Evolutionary conservation across 2,113 vertebrate species (phyloP), one percentile per base, ranked within the genome.

Genomic region (Serinus canaria): DNA sequence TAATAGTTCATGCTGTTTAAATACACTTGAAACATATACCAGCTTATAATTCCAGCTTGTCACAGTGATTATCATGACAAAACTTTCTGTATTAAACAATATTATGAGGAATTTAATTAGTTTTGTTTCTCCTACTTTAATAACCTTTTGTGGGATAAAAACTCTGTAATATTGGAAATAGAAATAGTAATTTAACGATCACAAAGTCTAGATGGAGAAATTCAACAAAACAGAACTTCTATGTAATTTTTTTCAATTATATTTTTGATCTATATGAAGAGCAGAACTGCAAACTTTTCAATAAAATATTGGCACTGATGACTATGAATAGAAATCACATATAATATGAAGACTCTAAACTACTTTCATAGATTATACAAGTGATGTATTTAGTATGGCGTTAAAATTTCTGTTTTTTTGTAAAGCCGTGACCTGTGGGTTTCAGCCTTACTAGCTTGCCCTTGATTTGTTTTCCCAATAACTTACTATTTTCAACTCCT

Each of bases 21-120:
- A 69, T 94, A 64, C 70, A 55, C 67, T 76, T 90, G 58, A 89
- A 92, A 76, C 49, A 47, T 63, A 92, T 52, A 96, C 96, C 95
- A 96, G 94, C 89, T 94, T 92, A 93, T 95, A 91, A 81, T 83
- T 78, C 63, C 62, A 85, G 87, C 90, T 95, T 93, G 95, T 91
- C 89, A 93, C 28, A 69, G 92, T 95, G 91, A 91, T 83, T 74
- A 85, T 69, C 75, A 53, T 87, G 80, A 89, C 22, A 70, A 43
- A 92, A 88, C 50, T 73, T 80, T 49, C 18, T 55, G 47, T 37
- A 92, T 66, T 66, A 92, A 89, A 73, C 37, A 20, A 7, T 37
- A 35, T 7, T 20, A 55, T 79, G 30, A 77, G 55, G 78, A 91
- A 87, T 18, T 1, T 43, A 43, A 35, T 1, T 76, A 24, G 19